These are phyloP conservation scores for Drosophila maculinotata DNA, from an alignment of 2,888 invertebrate genomes.

Conservation along the genomic window DNA sequence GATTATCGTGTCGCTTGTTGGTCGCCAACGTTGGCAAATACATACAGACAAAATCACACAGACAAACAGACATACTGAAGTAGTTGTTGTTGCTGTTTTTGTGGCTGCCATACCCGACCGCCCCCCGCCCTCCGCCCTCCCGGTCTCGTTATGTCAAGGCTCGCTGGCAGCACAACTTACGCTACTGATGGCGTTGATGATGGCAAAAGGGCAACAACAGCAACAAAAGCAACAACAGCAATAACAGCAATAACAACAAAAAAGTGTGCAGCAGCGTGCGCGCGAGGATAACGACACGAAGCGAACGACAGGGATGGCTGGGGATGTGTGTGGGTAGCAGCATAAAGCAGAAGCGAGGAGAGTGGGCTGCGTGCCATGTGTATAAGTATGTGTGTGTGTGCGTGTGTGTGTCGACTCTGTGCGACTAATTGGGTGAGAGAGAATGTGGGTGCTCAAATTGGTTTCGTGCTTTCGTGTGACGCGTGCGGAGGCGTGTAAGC, in stretches of 20 bases:
- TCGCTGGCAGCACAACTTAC: constrained; percentile 69
- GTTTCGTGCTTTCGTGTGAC: constrained; percentile 79
- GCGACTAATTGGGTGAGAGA: constrained; percentile 84
- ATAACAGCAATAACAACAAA: constrained; percentile 21
- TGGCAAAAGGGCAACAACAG: constrained; percentile 75
- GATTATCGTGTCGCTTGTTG: constrained; percentile 81
- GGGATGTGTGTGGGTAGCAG: constrained; percentile 31
- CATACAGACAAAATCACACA: constrained; percentile 33
- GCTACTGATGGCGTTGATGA: constrained; percentile 79
- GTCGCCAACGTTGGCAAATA: constrained; percentile 62
- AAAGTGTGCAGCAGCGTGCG: constrained; percentile 74
- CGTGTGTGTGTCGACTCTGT: constrained; percentile 62
- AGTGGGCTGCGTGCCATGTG: constrained; percentile 20
- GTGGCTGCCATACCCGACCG: constrained; percentile 63
- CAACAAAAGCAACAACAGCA: constrained; percentile 9
- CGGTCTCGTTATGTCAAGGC: constrained; percentile 37
- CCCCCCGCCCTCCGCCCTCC: constrained; percentile 3
- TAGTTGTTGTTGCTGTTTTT: constrained; percentile 68
- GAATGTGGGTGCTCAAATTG: constrained; percentile 82
- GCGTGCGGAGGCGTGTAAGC: constrained; percentile 79
- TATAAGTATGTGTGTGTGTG: constrained; percentile 37
- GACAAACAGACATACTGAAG: constrained; percentile 27
- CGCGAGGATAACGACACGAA: constrained; percentile 77
- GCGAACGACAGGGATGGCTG: constrained; percentile 51
- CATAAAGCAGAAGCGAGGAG: constrained; percentile 18